Evolutionary conservation across 2,888 invertebrate species (phyloP).

Genomic region (Nomada fucata): DNA sequence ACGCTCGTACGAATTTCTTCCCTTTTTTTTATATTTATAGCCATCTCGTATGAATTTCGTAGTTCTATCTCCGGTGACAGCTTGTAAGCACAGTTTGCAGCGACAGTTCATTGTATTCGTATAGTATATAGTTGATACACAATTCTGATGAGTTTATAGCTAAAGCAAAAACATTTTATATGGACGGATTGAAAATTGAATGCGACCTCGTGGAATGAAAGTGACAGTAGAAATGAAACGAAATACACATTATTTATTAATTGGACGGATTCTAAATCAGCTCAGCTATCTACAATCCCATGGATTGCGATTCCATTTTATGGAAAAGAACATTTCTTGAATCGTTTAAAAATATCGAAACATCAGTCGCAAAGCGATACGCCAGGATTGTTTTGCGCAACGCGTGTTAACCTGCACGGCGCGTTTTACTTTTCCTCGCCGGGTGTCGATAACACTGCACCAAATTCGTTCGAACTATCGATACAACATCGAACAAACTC

Average conservation of each 20-base stretch:
- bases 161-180: too few species aligned
- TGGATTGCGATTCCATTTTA: not conserved
- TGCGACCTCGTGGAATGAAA: too few species aligned
- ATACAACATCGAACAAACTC: constrained; percentile 26
- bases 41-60: not conserved
- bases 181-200: too few species aligned
- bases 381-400: constrained; percentile 27
- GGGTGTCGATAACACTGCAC: constrained; percentile 53
- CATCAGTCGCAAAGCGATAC: constrained; percentile 27
- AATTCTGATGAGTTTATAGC: too few species aligned
- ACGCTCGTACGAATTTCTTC: constrained; percentile 14
- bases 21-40: not conserved
- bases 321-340: not conserved
- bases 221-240: too few species aligned
- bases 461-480: constrained; percentile 1
- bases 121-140: too few species aligned
- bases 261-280: too few species aligned
- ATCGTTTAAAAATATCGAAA: constrained; percentile 39
- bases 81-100: too few species aligned
- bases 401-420: constrained; percentile 7
- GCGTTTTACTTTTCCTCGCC: constrained; percentile 44
- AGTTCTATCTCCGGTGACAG: too few species aligned
- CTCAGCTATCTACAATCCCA: too few species aligned
- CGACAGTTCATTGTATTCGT: too few species aligned
- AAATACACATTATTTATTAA: too few species aligned